phyloP scores from a whole-genome alignment of 2,113 vertebrate species.

The Herpailurus yagouaroundi region DNA sequence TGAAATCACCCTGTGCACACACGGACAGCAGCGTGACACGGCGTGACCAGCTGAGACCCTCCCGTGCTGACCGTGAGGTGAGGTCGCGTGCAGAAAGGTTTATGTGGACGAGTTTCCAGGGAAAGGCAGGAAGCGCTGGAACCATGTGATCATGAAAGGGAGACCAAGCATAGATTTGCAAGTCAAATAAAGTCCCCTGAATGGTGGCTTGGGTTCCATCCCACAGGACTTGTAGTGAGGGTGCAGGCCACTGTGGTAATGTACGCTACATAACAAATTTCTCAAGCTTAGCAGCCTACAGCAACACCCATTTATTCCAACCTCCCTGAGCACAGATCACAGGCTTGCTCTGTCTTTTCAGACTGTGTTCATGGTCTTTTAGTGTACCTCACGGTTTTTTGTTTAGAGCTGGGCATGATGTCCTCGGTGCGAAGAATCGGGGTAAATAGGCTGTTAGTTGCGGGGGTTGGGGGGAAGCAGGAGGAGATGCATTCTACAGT shows the following conservation, averaged over 20 bases:
- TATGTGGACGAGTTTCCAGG: background rate
- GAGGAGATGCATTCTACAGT: background rate
- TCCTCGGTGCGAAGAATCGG: background rate
- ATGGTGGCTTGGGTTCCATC: background rate
- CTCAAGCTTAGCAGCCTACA: background rate
- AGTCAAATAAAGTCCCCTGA: background rate
- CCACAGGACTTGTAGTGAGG: background rate
- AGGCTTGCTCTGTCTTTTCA: background rate
- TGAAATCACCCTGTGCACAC: background rate
- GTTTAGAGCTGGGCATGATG: background rate
- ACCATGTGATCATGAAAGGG: background rate
- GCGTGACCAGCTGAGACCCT: background rate
- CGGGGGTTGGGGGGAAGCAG: background rate
- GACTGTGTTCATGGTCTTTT: background rate
- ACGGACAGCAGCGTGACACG: too few relatives aligned
- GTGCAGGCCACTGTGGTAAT: background rate
- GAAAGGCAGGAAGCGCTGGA: background rate
- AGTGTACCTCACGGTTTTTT: background rate
- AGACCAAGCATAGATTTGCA: too few relatives aligned
- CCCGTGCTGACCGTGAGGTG: too few relatives aligned
- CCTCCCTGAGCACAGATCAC: background rate
- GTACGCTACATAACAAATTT: background rate
- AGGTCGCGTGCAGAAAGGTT: background rate
- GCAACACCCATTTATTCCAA: background rate
- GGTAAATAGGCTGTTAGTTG: background rate